A percentile compares a stretch with the other conserved stretches of the same genome.
Evolutionary conservation across 1,140 invertebrate genomes (phyloP).

Genomic region (Lordiphosa collinella): DNA sequence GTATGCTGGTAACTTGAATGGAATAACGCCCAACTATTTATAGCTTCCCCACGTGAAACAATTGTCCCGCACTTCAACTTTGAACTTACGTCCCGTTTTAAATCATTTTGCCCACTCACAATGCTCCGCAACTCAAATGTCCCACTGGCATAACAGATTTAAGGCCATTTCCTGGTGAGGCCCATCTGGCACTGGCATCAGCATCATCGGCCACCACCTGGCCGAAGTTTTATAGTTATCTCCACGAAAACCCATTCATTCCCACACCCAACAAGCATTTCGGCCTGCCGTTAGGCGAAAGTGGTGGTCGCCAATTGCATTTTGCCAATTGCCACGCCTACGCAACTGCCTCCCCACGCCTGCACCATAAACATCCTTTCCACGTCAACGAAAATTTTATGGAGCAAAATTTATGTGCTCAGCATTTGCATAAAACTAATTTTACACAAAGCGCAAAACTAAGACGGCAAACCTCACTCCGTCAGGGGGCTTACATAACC

Average conservation of each 20-base stretch:
- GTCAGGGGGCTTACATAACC: constrained; percentile 49
- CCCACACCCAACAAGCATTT: constrained; percentile 23
- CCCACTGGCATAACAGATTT: neutral
- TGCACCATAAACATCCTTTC: constrained; percentile 12
- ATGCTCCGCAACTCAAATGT: no score
- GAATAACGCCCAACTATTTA: no score
- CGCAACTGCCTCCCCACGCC: neutral
- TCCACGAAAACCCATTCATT: constrained; percentile 16
- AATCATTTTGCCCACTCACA: no score
- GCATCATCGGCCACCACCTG: constrained; percentile 20
- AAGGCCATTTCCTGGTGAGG: constrained; percentile 9
- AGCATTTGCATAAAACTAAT: constrained; percentile 75
- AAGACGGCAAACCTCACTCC: constrained; percentile 33
- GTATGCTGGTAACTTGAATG: no score
- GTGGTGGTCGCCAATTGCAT: constrained; percentile 48
- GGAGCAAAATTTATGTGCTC: constrained; percentile 67
- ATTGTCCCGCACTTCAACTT: no score
- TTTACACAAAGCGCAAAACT: constrained; percentile 47
- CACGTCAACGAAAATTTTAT: constrained; percentile 38
- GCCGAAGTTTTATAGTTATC: constrained; percentile 40
- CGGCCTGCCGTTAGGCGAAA: constrained; percentile 41
- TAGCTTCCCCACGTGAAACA: no score
- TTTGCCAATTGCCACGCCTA: constrained; percentile 9
- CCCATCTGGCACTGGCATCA: constrained; percentile 10
- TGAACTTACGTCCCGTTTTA: no score